A percentile compares a stretch with the other conserved stretches of the same genome.
phyloP scores from a whole-genome alignment of 2,888 invertebrate species.

The Quadriops clusia region DNA sequence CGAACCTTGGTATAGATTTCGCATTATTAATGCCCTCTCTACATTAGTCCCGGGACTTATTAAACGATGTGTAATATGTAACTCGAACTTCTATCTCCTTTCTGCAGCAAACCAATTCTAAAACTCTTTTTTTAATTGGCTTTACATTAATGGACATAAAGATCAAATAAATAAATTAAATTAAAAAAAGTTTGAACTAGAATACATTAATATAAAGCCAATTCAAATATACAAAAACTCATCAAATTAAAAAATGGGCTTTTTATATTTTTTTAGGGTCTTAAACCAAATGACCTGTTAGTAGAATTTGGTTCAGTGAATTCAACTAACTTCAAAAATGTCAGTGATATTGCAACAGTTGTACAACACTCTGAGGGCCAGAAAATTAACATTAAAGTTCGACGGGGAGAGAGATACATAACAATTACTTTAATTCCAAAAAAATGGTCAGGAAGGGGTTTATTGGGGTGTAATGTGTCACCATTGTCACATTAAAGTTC shows the following conservation, averaged over 20 bases:
- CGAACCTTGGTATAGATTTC: too few species aligned
- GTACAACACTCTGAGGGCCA: constrained; percentile 50
- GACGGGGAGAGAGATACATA: constrained; percentile 41
- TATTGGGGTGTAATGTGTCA: constrained; percentile 68
- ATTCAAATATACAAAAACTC: neutral
- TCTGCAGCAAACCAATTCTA: too few species aligned
- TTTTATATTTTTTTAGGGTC: constrained; percentile 56
- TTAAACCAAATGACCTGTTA: constrained; percentile 56
- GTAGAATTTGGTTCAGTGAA: constrained; percentile 70
- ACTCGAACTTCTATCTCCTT: too few species aligned
- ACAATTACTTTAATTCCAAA: constrained; percentile 55
- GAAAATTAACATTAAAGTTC: constrained; percentile 41
- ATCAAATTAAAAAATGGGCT: constrained; percentile 14
- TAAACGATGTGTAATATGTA: too few species aligned
- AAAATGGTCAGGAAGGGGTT: constrained; percentile 65
- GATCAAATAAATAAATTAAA: neutral
- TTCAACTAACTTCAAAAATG: constrained; percentile 52
- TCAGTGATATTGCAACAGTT: constrained; percentile 56
- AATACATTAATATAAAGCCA: neutral
- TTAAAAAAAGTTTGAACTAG: neutral
- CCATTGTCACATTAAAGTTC: too few species aligned
- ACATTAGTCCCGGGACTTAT: too few species aligned
- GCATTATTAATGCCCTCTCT: too few species aligned
- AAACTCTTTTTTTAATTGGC: constrained; percentile 1
- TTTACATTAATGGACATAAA: constrained; percentile 1